A percentile compares a stretch with the other conserved stretches of the same genome.
Conservation (phyloP, 2,113 vertebrate genomes). For the Cynoglossus semilaevis region DNA sequence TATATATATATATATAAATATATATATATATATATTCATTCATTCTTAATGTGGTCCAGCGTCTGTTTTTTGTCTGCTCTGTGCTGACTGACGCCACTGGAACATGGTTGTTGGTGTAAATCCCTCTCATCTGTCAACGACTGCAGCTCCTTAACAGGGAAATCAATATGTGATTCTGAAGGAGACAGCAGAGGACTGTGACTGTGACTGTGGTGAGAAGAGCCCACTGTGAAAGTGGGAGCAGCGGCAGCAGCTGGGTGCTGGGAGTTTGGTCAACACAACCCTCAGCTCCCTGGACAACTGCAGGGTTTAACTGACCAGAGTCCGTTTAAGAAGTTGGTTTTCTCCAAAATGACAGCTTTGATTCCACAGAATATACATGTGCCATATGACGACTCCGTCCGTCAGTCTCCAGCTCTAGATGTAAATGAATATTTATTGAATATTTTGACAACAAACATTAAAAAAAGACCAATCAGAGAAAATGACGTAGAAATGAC, state of each 20-base stretch:
- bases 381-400: neutral
- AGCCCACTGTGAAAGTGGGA: constrained; percentile 13
- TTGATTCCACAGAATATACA: too few relatives aligned
- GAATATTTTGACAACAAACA: too few relatives aligned
- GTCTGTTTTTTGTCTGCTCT: constrained; percentile 6
- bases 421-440: neutral
- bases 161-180: constrained; percentile 46
- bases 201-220: neutral
- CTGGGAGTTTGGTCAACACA: constrained; percentile 8
- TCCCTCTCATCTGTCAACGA: constrained; percentile 26
- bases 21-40: too few relatives aligned
- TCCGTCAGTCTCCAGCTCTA: neutral
- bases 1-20: too few relatives aligned
- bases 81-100: neutral
- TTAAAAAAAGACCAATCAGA: too few relatives aligned
- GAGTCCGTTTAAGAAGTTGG: too few relatives aligned
- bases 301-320: too few relatives aligned
- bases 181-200: constrained; percentile 21
- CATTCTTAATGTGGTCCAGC: neutral
- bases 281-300: too few relatives aligned
- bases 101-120: constrained; percentile 23
- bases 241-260: constrained; percentile 5
- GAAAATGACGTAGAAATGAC: too few relatives aligned
- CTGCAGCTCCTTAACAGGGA: constrained; percentile 21
- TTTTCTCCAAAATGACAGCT: too few relatives aligned